phyloP scores from a whole-genome alignment of 1,140 invertebrate species.

The Homarus americanus region DNA sequence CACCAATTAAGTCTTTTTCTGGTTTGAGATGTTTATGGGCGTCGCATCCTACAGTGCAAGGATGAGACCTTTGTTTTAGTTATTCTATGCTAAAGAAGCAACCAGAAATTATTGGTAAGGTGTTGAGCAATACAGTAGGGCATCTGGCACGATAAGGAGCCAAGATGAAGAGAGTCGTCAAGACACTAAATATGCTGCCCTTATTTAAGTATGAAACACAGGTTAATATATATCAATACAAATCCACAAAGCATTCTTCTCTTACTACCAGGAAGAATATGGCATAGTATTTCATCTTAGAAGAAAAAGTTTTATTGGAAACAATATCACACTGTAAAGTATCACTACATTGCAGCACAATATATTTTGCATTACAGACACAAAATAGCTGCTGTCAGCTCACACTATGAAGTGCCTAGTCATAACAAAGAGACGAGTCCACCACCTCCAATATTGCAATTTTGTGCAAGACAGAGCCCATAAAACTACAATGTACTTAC shows the following conservation, averaged over 20 bases:
- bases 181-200: neutral
- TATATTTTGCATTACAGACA: neutral
- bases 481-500: too few relatives aligned
- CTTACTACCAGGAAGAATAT: neutral
- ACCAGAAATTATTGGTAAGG: neutral
- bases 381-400: neutral
- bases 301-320: neutral
- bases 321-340: constrained; percentile 5
- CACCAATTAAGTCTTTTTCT: too few relatives aligned
- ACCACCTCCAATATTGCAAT: neutral
- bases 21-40: too few relatives aligned
- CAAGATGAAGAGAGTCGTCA: too few relatives aligned
- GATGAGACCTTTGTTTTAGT: too few relatives aligned
- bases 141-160: too few relatives aligned
- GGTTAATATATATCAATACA: neutral
- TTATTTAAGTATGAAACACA: neutral
- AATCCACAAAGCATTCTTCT: neutral
- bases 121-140: neutral
- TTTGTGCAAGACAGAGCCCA: neutral
- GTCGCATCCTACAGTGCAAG: too few relatives aligned
- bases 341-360: neutral
- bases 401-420: neutral
- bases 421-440: neutral
- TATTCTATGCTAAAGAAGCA: too few relatives aligned
- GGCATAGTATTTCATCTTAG: neutral